Evolutionary conservation across 2,888 invertebrate genomes (phyloP).

Genomic region (Scrobipalpa atriplicella): DNA sequence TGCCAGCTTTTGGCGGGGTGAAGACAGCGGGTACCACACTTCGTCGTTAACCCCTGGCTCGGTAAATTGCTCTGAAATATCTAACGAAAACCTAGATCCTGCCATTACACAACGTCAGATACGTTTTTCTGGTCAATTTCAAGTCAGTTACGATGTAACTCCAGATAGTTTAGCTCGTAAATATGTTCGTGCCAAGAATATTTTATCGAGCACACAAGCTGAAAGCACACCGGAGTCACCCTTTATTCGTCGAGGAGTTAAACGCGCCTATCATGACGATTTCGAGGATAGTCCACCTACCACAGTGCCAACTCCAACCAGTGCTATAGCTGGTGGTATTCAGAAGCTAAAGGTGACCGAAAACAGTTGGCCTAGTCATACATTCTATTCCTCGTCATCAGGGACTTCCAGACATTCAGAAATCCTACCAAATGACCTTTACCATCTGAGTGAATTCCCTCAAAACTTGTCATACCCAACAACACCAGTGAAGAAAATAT

Average conservation of each 20-base stretch:
- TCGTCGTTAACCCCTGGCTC: slow-evolving; percentile 71
- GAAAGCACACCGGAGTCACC: slow-evolving; percentile 52
- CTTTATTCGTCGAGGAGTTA: slow-evolving; percentile 57
- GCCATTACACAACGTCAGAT: slow-evolving; percentile 48
- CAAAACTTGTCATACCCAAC: slow-evolving; percentile 60
- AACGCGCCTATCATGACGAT: slow-evolving; percentile 61
- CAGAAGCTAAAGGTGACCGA: slow-evolving; percentile 68
- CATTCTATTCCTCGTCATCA: slow-evolving; percentile 33
- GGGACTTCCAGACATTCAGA: slow-evolving; percentile 31
- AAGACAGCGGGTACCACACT: slow-evolving; percentile 77
- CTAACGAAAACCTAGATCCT: slow-evolving; percentile 55
- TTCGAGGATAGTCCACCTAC: slow-evolving; percentile 46
- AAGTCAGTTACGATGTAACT: slow-evolving; percentile 47
- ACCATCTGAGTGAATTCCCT: slow-evolving; percentile 45
- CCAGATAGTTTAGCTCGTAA: slow-evolving; percentile 48
- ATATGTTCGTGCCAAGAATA: slow-evolving; percentile 38
- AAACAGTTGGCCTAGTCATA: slow-evolving; percentile 36
- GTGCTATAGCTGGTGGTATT: slow-evolving; percentile 68
- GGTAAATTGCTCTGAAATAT: slow-evolving; percentile 60
- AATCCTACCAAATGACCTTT: slow-evolving; percentile 36
- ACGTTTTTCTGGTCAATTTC: slow-evolving; percentile 51
- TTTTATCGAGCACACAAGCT: slow-evolving; percentile 33
- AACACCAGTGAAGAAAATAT: slow-evolving; percentile 68
- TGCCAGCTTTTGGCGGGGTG: slow-evolving; percentile 59
- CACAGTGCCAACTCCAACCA: slow-evolving; percentile 67